Base-by-base conservation (phyloP, 2,797 vertebrate genomes). In the Columba guinea region DNA sequence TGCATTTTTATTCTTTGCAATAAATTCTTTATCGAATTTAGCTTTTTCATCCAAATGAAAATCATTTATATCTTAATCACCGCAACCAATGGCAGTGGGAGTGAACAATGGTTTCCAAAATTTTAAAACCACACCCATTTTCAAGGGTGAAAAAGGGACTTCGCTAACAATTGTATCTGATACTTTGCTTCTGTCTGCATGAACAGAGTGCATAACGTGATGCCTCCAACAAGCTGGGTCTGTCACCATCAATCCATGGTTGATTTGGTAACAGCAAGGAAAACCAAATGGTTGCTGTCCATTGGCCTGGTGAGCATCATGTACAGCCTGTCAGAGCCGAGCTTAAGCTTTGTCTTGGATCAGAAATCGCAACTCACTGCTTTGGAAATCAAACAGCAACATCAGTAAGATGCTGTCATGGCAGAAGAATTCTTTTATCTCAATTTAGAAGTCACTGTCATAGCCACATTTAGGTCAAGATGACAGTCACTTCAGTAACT, bases 281-380 rank as follows among this genome's bases (percentile, higher is more conserved):
- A 28, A 90, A 67, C 5, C 34, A 49, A 63, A 63, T 1, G 0
- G 5, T 22, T 30, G 22, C 32, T 39, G 21, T 15, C 13, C 39
- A 58, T 13, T 1, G 2, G 27, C 23, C 35, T 41, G 19, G 69
- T 27, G 77, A 81, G 46, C 34, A 44, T 7, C 0, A 0, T 30
- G 39, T 27, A 34, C 12, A 73, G 48, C 26, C 20, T 56, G 48
- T 0, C 0, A 88, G 44, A 75, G 39, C 5, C 39, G 39, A 6
- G 1, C 2, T 5, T 26, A 70, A 77, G 21, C 35, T 89, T 37
- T 34, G 32, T n/a, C 27, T 51, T n/a, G 37, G 46, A 79, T 52
- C n/a, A 79, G 35, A 84, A 88, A 73, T 46, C 32, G 60, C 59
- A 22, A 11, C 28, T 65, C 49, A 11, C 16, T 30, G 30, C 63